phyloP scores from a whole-genome alignment of 2,888 invertebrate species.

The Trachelus stipa region DNA sequence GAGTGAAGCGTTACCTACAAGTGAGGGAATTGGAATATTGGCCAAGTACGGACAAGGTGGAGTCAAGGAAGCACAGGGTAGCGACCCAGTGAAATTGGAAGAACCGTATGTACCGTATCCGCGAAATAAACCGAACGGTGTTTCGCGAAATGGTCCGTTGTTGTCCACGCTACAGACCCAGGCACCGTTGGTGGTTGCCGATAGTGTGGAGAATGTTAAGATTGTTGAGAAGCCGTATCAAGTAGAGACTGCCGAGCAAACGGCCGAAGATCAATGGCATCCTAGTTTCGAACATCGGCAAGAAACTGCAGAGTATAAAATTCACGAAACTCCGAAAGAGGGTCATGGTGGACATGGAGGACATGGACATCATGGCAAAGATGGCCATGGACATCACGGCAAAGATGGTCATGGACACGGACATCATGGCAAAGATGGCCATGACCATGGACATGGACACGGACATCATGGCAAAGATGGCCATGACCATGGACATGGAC shows the following conservation, averaged over 20 bases:
- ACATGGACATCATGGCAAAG: constrained; percentile 11
- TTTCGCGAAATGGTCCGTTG: background rate
- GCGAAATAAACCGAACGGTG: background rate
- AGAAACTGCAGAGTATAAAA: constrained; percentile 10
- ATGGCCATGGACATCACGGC: background rate
- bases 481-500: background rate
- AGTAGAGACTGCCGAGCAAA: background rate
- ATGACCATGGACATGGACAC: background rate
- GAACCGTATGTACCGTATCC: background rate
- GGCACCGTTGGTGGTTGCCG: background rate
- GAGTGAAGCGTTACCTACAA: background rate
- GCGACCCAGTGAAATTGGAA: background rate
- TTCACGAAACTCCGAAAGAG: constrained; percentile 19
- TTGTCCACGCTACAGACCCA: background rate
- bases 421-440: background rate
- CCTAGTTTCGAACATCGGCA: background rate
- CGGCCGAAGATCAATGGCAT: constrained; percentile 8
- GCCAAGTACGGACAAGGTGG: background rate
- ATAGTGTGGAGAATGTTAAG: background rate
- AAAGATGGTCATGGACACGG: background rate
- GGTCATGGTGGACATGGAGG: constrained; percentile 14
- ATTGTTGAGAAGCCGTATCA: background rate
- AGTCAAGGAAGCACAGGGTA: background rate
- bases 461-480: background rate
- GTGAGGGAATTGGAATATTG: background rate